Evolutionary conservation across 2,113 vertebrate species (phyloP).

Genomic region (Cranoglanis bouderius): DNA sequence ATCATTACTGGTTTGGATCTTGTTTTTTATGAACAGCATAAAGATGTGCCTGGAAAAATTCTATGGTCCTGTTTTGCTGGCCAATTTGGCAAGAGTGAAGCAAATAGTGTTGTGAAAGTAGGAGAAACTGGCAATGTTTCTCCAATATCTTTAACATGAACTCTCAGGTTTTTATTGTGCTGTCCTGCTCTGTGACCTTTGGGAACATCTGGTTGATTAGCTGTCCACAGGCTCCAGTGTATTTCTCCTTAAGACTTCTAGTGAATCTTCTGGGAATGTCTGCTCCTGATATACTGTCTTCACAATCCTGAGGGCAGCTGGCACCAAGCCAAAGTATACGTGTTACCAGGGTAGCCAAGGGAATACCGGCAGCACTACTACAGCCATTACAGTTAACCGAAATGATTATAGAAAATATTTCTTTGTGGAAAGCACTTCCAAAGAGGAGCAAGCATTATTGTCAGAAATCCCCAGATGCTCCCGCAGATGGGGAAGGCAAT

Average conservation of each 20-base stretch:
- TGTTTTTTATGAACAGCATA: conserved; percentile 1
- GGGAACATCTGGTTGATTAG: conserved; percentile 18
- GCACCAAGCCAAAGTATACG: conserved; percentile 29
- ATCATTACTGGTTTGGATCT: not conserved
- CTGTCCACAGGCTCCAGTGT: conserved; percentile 28
- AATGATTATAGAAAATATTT: conserved; percentile 49
- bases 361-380: conserved; percentile 28
- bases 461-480: conserved; percentile 24
- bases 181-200: not conserved
- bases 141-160: not conserved
- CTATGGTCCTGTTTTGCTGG: not conserved
- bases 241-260: conserved; percentile 19
- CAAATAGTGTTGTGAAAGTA: not conserved
- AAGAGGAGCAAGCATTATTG: not conserved
- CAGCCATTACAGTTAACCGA: conserved; percentile 35
- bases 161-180: conserved; percentile 16
- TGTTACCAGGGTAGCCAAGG: conserved; percentile 43
- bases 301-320: conserved; percentile 27
- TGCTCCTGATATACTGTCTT: conserved; percentile 41
- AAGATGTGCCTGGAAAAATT: conserved; percentile 1
- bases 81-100: not conserved
- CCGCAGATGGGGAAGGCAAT: conserved; percentile 16
- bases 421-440: conserved; percentile 18
- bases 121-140: not conserved
- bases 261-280: conserved; percentile 11